Evolutionary conservation across 2,797 vertebrate genomes (phyloP).

Genomic region (Schizopygopsis pylzovi): DNA sequence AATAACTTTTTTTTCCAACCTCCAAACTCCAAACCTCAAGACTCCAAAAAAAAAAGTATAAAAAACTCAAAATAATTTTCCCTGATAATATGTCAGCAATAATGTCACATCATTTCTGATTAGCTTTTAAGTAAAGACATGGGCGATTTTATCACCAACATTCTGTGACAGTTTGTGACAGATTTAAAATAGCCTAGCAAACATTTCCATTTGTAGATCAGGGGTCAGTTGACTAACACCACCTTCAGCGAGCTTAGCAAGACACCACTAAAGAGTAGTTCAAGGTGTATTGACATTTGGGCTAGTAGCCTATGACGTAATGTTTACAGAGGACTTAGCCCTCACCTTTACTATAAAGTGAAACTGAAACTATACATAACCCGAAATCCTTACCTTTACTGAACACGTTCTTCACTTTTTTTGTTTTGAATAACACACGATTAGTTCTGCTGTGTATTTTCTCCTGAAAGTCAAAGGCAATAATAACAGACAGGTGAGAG

Average conservation of each 20-base stretch:
- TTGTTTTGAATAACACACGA: not conserved
- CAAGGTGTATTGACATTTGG: not conserved
- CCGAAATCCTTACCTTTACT: not conserved
- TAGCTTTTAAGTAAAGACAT: not conserved
- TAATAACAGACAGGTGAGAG: not conserved
- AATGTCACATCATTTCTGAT: not conserved
- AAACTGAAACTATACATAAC: not conserved
- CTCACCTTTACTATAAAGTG: not conserved
- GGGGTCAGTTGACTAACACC: too few relatives aligned
- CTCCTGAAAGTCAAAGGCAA: not conserved
- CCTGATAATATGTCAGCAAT: not conserved
- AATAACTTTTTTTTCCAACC: not conserved
- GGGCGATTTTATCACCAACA: not conserved
- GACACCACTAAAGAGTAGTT: not conserved
- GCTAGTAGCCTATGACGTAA: not conserved
- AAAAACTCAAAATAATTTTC: not conserved
- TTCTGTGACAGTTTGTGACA: not conserved
- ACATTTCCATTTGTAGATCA: not conserved
- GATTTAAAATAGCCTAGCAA: not conserved
- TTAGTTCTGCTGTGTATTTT: not conserved
- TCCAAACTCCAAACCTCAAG: not conserved
- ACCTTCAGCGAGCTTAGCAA: not conserved
- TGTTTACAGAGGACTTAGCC: not conserved
- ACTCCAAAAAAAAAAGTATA: not conserved
- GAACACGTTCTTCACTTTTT: not conserved